Base-by-base conservation (phyloP, 2,888 invertebrate species). In the Agriopis aurantiaria region DNA sequence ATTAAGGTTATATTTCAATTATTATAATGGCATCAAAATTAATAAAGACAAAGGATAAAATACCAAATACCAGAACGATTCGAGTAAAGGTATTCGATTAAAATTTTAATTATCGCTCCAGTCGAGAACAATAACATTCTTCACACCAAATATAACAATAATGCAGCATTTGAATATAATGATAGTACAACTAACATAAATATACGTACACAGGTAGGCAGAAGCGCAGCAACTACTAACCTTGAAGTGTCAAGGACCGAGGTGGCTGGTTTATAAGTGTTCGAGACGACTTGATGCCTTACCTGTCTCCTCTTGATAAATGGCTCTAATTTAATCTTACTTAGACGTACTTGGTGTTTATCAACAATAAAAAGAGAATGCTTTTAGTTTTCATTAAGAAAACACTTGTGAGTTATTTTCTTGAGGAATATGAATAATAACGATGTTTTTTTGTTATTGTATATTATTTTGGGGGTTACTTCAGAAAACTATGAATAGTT, bases 101-200 rank as follows among this genome's bases (percentile, higher is more conserved):
- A 43, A 23, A 33, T 53, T n/a, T 57, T 23, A 57, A 48, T 64
- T 53, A 65, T 48, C 61, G 17, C 17, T 62, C 69, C 52, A 62
- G 57, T 62, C 58, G 57, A 43, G 33, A 66, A 89, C 88, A 88
- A 89, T 88, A 82, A 86, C 70, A 66, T 70, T 66, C 66, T 65
- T 81, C 55, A 57, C 66, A 72, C 87, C 88, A 83, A 84, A 86
- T 85, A 82, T 71, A 83, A 79, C 63, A 74, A 72, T 71, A 66
- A 65, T 74, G 78, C 78, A 80, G 74, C 75, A 87, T 89, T 88
- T 87, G 85, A 90, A 88, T 89, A 87, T 88, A 89, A 90, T 88
- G 79, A 69, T 68, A 56, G 75, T 58, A 43, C 56, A 14, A 43
- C 43, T 75, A 74, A 45, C 64, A 51, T 58, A n/a, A 49, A 48